Evolutionary conservation across 2,797 vertebrate genomes (phyloP), one percentile per base, ranked within the genome.

Genomic region (Adrianichthys oophorus): DNA sequence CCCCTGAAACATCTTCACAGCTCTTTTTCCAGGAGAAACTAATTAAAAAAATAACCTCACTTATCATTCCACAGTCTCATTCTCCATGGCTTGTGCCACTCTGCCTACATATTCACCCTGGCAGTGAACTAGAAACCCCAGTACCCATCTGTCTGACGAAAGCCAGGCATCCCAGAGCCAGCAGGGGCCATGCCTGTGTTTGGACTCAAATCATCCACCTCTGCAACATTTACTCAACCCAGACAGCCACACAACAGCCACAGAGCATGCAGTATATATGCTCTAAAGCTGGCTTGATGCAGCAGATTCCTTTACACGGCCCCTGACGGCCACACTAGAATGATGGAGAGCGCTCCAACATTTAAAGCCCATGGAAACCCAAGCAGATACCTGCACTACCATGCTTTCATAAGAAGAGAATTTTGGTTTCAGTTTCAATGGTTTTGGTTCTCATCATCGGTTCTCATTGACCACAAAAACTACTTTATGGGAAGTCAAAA

Each of bases 181-280:
- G 82, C 44, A 47, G 73, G 79, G 80, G 78, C 80, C 70, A 70
- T 64, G 76, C 53, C 67, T 79, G 78, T 86, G 81, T 89, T 89
- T 87, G 84, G 84, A 86, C 84, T 79, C 68, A 41, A 68, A 66
- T 71, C 76, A 78, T 61, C 83, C 73, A 59, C 73, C 79, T 43
- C 72, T 46, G 56, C 72, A 78, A 70, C 74, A 65, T 58, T 75
- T 65, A 13, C 63, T 56, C 68, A 48, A 68, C 73, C 68, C 68
- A 76, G 74, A 73, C 74, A 75, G 71, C 69, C 61, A 59, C 72
- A 72, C 73, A 64, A 56, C 68, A 51, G 70, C 69, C 59, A 72
- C 60, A 61, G 68, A 68, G 59, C 59, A 19, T 14, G 19, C 61
- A 61, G 56, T 69, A 71, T 46, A 12, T 37, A 67, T 17, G 67